phyloP scores from a whole-genome alignment of 2,113 vertebrate genomes.

The Dolichotis patagonum region DNA sequence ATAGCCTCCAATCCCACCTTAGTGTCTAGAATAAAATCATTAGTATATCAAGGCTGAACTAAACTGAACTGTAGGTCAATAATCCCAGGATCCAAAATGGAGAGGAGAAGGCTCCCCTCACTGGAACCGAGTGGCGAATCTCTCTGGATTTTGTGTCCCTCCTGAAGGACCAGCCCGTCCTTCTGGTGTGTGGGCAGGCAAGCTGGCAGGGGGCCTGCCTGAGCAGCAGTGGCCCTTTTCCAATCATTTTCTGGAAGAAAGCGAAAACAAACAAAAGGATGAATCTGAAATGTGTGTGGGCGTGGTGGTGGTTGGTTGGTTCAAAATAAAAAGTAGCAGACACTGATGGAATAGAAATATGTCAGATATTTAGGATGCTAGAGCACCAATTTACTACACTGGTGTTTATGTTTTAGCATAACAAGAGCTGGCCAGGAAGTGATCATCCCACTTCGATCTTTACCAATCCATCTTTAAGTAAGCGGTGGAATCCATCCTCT shows the following conservation, averaged over 20 bases:
- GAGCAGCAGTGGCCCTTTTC: neutral
- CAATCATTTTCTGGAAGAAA: neutral
- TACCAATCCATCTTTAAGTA: neutral
- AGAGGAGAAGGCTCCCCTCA: neutral
- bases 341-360: neutral
- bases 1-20: neutral
- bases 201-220: neutral
- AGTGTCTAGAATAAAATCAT: neutral
- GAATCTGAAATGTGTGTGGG: neutral
- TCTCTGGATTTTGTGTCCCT: neutral
- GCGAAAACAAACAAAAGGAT: neutral
- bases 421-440: neutral
- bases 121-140: neutral
- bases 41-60: neutral
- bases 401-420: neutral
- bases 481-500: neutral
- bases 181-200: neutral
- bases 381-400: neutral
- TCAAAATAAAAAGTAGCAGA: neutral
- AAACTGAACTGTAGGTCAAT: neutral
- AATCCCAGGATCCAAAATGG: neutral
- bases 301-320: neutral
- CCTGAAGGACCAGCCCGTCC: neutral
- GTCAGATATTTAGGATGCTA: neutral
- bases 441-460: neutral